Percentiles rank a stretch among this genome's conserved stretches.
These are phyloP conservation scores for Agrochola macilenta DNA, from an alignment of 2,888 invertebrate genomes.

Conservation along the genomic window DNA sequence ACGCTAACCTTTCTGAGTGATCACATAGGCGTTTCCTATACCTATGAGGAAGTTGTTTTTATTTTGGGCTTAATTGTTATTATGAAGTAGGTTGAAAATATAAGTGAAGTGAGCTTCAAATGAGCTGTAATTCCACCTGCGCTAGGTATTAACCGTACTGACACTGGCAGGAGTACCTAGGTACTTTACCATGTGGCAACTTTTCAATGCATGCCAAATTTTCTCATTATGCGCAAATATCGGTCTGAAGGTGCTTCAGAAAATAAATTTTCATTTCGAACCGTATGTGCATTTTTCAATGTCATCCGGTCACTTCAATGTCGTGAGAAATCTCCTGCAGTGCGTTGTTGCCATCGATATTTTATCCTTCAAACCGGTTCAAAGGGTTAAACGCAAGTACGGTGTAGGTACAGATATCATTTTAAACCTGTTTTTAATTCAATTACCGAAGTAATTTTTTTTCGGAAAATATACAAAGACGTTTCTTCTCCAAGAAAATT, in stretches of 20 bases:
- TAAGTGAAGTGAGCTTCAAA: background rate
- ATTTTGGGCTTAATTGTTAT: background rate
- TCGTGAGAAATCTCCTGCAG: background rate
- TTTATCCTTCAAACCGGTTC: conserved; percentile 47
- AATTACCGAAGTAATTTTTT: background rate
- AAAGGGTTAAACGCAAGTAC: conserved; percentile 5
- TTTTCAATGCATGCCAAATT: background rate
- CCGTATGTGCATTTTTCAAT: conserved; percentile 8
- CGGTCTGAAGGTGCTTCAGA: background rate
- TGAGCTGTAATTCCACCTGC: background rate
- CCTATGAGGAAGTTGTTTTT: background rate
- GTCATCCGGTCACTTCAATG: conserved; percentile 31
- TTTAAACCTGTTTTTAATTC: background rate
- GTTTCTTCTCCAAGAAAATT: background rate
- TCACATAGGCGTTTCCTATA: background rate
- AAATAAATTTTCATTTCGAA: background rate
- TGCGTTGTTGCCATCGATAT: background rate
- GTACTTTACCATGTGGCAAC: background rate
- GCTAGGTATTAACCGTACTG: background rate
- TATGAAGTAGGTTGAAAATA: background rate
- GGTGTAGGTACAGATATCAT: background rate
- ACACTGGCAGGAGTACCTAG: background rate
- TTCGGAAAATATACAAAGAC: too few species aligned
- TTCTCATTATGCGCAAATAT: background rate
- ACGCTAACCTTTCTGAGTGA: background rate